phyloP scores from a whole-genome alignment of 2,797 vertebrate genomes.

The Manis javanica region DNA sequence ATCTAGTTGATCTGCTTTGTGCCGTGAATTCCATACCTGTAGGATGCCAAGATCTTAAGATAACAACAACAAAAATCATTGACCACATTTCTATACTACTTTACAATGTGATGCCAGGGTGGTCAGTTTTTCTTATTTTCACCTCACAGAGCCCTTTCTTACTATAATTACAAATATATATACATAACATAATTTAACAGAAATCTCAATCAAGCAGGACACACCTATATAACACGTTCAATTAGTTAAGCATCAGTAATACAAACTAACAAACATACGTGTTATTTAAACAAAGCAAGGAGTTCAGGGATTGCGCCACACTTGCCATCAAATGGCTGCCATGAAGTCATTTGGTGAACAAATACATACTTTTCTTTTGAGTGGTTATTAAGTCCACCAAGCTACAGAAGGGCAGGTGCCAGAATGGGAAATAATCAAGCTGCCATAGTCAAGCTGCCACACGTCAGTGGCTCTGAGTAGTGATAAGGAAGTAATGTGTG shows the following conservation, averaged over 20 bases:
- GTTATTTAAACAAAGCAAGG: neutral
- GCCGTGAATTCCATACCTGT: neutral
- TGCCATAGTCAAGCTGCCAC: neutral
- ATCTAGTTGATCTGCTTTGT: neutral
- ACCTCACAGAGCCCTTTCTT: neutral
- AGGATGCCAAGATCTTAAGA: neutral
- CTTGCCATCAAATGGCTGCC: neutral
- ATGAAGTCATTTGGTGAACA: constrained; percentile 6
- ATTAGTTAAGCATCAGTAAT: too few relatives aligned
- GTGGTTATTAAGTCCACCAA: constrained; percentile 46
- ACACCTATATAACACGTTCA: too few relatives aligned
- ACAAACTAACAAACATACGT: too few relatives aligned
- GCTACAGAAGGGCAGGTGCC: neutral
- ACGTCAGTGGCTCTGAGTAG: neutral
- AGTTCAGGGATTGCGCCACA: neutral
- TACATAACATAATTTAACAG: too few relatives aligned
- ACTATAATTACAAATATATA: neutral
- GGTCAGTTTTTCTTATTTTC: neutral
- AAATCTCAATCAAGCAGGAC: too few relatives aligned
- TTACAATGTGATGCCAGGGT: constrained; percentile 3
- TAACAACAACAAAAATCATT: neutral
- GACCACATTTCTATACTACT: neutral
- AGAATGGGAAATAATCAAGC: neutral
- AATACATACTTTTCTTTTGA: neutral
- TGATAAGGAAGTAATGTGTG: neutral